A percentile compares a stretch with the other conserved stretches of the same genome.
These are phyloP conservation scores for Mugil cephalus DNA, from an alignment of 2,113 vertebrate species.

Conservation along the genomic window DNA sequence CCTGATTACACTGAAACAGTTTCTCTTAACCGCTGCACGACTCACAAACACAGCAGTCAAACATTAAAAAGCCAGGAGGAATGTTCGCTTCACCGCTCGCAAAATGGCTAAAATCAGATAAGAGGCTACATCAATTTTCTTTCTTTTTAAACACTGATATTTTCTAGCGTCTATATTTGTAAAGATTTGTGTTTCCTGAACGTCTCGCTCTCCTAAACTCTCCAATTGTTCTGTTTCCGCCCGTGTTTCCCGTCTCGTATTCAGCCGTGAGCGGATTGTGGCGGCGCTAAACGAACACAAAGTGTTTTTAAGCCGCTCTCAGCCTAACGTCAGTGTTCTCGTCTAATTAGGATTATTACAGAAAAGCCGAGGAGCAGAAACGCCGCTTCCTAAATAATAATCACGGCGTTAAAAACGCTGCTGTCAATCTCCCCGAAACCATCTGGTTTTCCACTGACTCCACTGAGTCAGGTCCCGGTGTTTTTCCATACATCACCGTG, in stretches of 20 bases:
- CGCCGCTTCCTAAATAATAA: neutral
- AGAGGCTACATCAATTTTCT: no score
- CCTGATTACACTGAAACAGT: neutral
- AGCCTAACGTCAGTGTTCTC: constrained; percentile 9
- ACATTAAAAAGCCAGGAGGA: constrained; percentile 11
- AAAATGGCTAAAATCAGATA: neutral
- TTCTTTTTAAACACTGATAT: constrained; percentile 6
- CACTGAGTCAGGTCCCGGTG: constrained; percentile 48
- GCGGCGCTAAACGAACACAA: neutral
- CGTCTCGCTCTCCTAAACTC: constrained; percentile 12
- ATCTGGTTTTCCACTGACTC: constrained; percentile 60
- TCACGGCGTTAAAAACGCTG: constrained; percentile 17
- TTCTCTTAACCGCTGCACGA: neutral
- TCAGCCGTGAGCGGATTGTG: constrained; percentile 6
- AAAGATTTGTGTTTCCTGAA: constrained; percentile 32
- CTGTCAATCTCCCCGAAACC: constrained; percentile 20
- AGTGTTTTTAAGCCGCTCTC: constrained; percentile 1
- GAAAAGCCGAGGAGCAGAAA: neutral
- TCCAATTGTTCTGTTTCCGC: constrained; percentile 62
- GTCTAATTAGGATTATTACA: constrained; percentile 25
- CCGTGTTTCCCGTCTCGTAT: constrained; percentile 33
- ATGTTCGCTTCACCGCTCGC: neutral
- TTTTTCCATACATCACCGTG: constrained; percentile 60
- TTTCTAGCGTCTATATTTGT: constrained; percentile 13
- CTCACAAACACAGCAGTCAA: constrained; percentile 4